Percentiles rank a stretch among this genome's conserved stretches.
phyloP scores from a whole-genome alignment of 2,113 vertebrate genomes.

The Atherinomorus stipes region DNA sequence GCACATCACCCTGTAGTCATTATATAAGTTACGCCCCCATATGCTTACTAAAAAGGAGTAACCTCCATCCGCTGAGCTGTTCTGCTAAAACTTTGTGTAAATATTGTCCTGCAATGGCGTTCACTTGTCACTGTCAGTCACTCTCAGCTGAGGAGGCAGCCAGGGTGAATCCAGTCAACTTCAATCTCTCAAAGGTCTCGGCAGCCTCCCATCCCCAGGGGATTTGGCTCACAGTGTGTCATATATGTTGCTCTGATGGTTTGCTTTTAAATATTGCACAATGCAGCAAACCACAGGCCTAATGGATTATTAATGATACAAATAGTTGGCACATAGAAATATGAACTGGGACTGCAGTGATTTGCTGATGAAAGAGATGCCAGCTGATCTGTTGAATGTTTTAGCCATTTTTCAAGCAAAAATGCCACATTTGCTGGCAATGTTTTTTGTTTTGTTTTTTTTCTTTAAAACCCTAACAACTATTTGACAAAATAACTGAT shows the following conservation, averaged over 20 bases:
- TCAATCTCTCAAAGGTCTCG: conserved; percentile 35
- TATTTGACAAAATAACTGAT: no score
- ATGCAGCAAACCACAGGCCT: not conserved
- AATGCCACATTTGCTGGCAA: no score
- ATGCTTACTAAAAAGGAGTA: conserved; percentile 8
- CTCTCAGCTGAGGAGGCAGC: conserved; percentile 41
- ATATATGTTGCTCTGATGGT: not conserved
- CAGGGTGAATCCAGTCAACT: conserved; percentile 15
- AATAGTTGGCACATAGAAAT: not conserved
- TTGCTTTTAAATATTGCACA: conserved; percentile 5
- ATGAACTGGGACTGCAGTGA: not conserved
- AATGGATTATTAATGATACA: not conserved
- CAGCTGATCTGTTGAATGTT: not conserved
- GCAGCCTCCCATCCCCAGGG: not conserved
- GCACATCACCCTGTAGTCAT: conserved; percentile 23
- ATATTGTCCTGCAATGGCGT: conserved; percentile 42
- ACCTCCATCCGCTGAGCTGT: conserved; percentile 43
- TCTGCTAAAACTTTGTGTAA: conserved; percentile 45
- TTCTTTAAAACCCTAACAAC: no score
- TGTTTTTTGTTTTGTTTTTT: no score
- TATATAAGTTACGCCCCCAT: conserved; percentile 53
- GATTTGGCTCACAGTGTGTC: not conserved
- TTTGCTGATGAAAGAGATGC: not conserved
- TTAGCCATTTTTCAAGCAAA: not conserved
- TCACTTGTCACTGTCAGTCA: conserved; percentile 62